phyloP scores from a whole-genome alignment of 1,140 invertebrate genomes.

The Drosophila lacteicornis region DNA sequence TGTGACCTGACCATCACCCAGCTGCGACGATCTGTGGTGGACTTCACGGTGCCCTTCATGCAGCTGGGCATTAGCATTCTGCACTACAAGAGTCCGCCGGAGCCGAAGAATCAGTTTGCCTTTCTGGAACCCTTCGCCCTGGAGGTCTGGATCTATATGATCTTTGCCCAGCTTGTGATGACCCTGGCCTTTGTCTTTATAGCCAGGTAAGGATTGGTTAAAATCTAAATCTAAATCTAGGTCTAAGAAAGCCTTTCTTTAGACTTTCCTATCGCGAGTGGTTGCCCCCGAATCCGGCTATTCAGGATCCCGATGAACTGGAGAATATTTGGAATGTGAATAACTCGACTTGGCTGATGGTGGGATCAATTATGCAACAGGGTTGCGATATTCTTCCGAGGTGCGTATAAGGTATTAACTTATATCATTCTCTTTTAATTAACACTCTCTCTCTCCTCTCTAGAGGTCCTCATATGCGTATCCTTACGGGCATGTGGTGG shows the following conservation, averaged over 20 bases:
- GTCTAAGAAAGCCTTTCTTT: background rate
- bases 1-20: slow-evolving; percentile 96
- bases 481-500: slow-evolving; percentile 96
- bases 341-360: slow-evolving; percentile 91
- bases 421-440: background rate
- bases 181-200: slow-evolving; percentile 95
- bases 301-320: slow-evolving; percentile 89
- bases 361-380: slow-evolving; percentile 93
- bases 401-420: slow-evolving; percentile 78
- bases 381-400: slow-evolving; percentile 92
- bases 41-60: slow-evolving; percentile 97
- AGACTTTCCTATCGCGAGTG: slow-evolving; percentile 94
- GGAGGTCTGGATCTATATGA: slow-evolving; percentile 98
- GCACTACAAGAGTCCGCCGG: slow-evolving; percentile 94
- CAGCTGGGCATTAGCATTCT: slow-evolving; percentile 94
- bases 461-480: slow-evolving; percentile 93
- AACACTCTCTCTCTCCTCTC: background rate
- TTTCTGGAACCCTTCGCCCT: slow-evolving; percentile 95
- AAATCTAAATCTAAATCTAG: too few species aligned
- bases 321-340: slow-evolving; percentile 92
- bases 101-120: slow-evolving; percentile 95
- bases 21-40: slow-evolving; percentile 91
- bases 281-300: slow-evolving; percentile 92
- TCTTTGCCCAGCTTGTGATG: slow-evolving; percentile 96
- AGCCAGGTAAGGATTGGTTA: slow-evolving; percentile 88